A percentile compares a stretch with the other conserved stretches of the same genome.
These are phyloP conservation scores for Drosophila nr. fundita DNA, from an alignment of 2,888 invertebrate genomes.

Conservation along the genomic window DNA sequence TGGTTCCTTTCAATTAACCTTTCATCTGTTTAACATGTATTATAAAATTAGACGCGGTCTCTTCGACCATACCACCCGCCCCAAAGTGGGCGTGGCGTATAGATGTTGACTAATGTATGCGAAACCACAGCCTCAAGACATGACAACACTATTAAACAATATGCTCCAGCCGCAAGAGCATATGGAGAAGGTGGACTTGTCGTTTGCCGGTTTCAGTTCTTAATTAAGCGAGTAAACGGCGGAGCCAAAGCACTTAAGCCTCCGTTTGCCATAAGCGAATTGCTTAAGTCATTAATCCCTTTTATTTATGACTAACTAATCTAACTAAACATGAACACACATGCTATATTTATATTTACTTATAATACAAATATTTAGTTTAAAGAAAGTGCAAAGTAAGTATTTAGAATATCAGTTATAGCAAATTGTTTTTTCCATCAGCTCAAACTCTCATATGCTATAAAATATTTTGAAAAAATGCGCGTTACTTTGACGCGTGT, in stretches of 20 bases:
- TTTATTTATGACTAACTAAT: constrained; percentile 17
- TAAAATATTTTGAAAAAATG: neutral
- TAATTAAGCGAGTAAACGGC: constrained; percentile 52
- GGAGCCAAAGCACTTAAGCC: constrained; percentile 5
- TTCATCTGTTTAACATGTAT: constrained; percentile 80
- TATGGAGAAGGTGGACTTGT: constrained; percentile 30
- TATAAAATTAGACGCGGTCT: constrained; percentile 79
- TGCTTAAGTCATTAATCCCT: constrained; percentile 21
- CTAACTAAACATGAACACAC: neutral
- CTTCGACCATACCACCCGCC: constrained; percentile 55
- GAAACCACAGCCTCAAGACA: constrained; percentile 76
- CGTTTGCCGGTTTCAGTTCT: constrained; percentile 42
- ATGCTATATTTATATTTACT: neutral
- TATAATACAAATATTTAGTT: neutral
- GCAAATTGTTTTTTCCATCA: neutral
- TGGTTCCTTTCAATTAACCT: constrained; percentile 79
- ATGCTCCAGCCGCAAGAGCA: constrained; percentile 44
- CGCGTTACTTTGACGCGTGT: neutral
- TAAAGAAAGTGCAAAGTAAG: neutral
- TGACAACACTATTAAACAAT: constrained; percentile 79
- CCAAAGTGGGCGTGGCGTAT: constrained; percentile 32
- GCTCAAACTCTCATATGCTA: neutral
- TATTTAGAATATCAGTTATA: neutral
- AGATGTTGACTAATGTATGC: constrained; percentile 69
- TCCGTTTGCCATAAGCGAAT: constrained; percentile 11